Evolutionary conservation across 2,797 vertebrate species (phyloP).

Genomic region (Orestias chungarensis): DNA sequence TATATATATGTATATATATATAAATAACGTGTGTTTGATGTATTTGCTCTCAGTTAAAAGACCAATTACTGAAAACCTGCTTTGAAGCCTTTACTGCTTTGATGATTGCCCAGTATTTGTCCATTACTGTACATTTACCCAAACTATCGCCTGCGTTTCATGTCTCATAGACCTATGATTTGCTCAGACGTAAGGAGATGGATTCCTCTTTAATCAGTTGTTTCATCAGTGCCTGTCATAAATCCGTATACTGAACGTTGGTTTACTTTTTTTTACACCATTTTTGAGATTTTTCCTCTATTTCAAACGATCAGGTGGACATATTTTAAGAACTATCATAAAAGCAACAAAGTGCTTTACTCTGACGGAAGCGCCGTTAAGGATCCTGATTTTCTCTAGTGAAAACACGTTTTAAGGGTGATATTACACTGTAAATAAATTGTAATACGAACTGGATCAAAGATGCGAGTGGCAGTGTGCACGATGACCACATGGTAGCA

Average conservation of each 20-base stretch:
- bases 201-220: constrained; percentile 59
- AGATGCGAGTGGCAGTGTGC: neutral
- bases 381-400: neutral
- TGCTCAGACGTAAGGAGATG: constrained; percentile 19
- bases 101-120: constrained; percentile 34
- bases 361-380: neutral
- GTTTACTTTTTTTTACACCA: constrained; percentile 68
- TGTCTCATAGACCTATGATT: constrained; percentile 12
- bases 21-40: constrained; percentile 8
- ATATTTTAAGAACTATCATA: neutral
- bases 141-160: constrained; percentile 10
- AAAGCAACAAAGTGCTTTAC: constrained; percentile 10
- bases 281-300: constrained; percentile 14
- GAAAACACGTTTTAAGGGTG: too few relatives aligned
- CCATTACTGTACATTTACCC: constrained; percentile 13
- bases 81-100: constrained; percentile 55
- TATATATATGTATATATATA: constrained; percentile 4
- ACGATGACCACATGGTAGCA: constrained; percentile 65
- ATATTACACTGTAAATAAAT: constrained; percentile 68
- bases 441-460: constrained; percentile 26
- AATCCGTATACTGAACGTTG: constrained; percentile 67
- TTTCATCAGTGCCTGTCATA: constrained; percentile 79
- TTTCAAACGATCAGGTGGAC: constrained; percentile 13
- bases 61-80: constrained; percentile 46
- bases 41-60: constrained; percentile 24